phyloP scores from a whole-genome alignment of 2,113 vertebrate species.

The Triplophysa rosa region DNA sequence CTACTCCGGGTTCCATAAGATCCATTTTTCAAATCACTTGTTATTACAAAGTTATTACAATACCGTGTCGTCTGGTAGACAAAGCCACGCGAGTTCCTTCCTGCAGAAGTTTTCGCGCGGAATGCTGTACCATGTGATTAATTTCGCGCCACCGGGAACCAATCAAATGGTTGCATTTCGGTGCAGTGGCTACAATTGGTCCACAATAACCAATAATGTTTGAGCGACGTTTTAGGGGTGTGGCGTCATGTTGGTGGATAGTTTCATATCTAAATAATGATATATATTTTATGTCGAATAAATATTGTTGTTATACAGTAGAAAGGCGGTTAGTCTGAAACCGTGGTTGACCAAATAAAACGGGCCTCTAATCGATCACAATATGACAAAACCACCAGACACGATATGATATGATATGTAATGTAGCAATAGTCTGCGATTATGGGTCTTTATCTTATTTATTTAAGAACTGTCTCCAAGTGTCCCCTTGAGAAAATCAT shows the following conservation, averaged over 20 bases:
- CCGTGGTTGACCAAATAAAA: too few species aligned
- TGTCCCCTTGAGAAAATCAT: too few species aligned
- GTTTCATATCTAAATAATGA: neutral
- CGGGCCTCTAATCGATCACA: too few species aligned
- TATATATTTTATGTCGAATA: too few species aligned
- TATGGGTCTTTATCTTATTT: too few species aligned
- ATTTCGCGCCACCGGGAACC: slow-evolving; percentile 69
- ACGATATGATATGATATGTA: too few species aligned
- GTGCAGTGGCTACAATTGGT: neutral
- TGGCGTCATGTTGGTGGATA: slow-evolving; percentile 2
- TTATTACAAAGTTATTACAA: slow-evolving; percentile 17
- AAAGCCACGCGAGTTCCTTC: neutral
- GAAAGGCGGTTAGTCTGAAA: too few species aligned
- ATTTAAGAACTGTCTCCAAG: too few species aligned
- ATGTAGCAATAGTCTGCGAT: too few species aligned
- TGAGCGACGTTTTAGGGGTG: neutral
- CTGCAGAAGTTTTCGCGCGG: slow-evolving; percentile 78
- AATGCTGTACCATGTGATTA: slow-evolving; percentile 65
- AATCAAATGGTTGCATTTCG: slow-evolving; percentile 44
- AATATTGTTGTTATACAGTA: too few species aligned
- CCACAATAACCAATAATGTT: slow-evolving; percentile 49
- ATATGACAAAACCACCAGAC: too few species aligned
- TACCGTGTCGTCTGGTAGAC: neutral
- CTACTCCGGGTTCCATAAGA: slow-evolving; percentile 67
- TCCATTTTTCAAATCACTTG: slow-evolving; percentile 67